These are phyloP conservation scores for Lepilemur septentrionalis DNA, from an alignment of 2,797 vertebrate species.

Conservation along the genomic window DNA sequence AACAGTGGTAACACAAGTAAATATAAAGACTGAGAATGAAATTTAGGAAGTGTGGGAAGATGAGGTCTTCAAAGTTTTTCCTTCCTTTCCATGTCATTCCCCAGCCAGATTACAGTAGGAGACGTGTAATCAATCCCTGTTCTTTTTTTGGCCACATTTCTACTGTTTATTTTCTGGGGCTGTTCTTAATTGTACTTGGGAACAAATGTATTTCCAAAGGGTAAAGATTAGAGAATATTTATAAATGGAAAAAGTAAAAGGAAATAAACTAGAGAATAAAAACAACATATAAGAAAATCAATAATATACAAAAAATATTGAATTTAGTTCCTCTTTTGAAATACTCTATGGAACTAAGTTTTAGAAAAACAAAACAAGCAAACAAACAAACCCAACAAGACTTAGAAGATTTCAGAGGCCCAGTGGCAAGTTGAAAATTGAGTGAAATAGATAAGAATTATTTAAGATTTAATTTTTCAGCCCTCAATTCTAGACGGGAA, in stretches of 20 bases:
- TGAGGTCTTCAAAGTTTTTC: not conserved
- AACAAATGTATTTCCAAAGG: not conserved
- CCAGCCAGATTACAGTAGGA: not conserved
- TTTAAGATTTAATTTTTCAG: not conserved
- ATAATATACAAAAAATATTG: not conserved
- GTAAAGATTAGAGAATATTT: not conserved
- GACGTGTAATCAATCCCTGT: not conserved
- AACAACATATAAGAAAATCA: slow-evolving; percentile 16
- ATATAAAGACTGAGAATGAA: not conserved
- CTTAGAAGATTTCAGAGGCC: not conserved
- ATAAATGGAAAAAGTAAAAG: not conserved
- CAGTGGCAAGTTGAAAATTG: not conserved
- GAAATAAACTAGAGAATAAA: slow-evolving; percentile 1
- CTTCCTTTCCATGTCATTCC: not conserved
- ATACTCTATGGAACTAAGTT: not conserved
- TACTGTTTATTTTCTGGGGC: not conserved
- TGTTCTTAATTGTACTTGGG: not conserved
- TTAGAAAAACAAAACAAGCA: not conserved
- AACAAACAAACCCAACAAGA: not conserved
- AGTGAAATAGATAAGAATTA: slow-evolving; percentile 14
- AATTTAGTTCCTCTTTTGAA: slow-evolving; percentile 39
- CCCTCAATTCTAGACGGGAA: not conserved
- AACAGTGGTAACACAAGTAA: not conserved
- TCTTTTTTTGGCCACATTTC: not conserved
- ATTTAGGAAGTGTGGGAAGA: slow-evolving; percentile 4